These are phyloP conservation scores for Oncorhynchus tshawytscha DNA, from an alignment of 2,113 vertebrate species.

Conservation along the genomic window DNA sequence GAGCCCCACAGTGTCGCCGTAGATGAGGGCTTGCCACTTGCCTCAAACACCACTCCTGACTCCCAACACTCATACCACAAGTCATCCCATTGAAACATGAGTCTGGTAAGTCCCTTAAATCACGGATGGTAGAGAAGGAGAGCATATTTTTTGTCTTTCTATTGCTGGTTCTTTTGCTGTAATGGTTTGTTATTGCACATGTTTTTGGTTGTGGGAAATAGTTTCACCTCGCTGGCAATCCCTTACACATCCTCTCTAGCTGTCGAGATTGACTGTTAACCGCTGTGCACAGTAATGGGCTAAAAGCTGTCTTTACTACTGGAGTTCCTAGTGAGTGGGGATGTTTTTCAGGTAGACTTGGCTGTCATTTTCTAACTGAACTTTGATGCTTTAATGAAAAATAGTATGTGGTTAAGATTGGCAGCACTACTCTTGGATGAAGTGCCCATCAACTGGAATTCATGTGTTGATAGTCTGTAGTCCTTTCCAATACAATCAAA, in stretches of 20 bases:
- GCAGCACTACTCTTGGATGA: background rate
- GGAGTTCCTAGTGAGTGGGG: background rate
- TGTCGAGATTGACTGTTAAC: constrained; percentile 57
- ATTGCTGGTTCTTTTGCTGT: background rate
- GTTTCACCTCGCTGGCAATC: constrained; percentile 57
- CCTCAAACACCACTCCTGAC: constrained; percentile 16
- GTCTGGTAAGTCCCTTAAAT: constrained; percentile 50
- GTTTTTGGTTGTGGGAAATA: constrained; percentile 48
- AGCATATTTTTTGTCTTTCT: background rate
- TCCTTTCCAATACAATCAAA: too few species aligned
- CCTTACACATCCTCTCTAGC: constrained; percentile 51
- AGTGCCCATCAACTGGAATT: background rate
- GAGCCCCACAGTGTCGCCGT: constrained; percentile 12
- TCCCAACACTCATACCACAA: constrained; percentile 18
- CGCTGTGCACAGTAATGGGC: constrained; percentile 51
- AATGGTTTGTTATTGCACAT: constrained; percentile 38
- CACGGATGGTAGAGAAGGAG: background rate
- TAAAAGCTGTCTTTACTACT: constrained; percentile 19
- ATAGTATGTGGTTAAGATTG: background rate
- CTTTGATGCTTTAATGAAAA: background rate
- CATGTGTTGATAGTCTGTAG: too few species aligned
- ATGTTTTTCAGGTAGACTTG: background rate
- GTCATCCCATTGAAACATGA: constrained; percentile 33
- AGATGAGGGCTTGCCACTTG: constrained; percentile 7
- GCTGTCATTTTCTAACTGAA: background rate